A percentile compares a stretch with the other conserved stretches of the same genome.
phyloP scores from a whole-genome alignment of 2,797 vertebrate genomes.

The Emydoidea blandingii region DNA sequence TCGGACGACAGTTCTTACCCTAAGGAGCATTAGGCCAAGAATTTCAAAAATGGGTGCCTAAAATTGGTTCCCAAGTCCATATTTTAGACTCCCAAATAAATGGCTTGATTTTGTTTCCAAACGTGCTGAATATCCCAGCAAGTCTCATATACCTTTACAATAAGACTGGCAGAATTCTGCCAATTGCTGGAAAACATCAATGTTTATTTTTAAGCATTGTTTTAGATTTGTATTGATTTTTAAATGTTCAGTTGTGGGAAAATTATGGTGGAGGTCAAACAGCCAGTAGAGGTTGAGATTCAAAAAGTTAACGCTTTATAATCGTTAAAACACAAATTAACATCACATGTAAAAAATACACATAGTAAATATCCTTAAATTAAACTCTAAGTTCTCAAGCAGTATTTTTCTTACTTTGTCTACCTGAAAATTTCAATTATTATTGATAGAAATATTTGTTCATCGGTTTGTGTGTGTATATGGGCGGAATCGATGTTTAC shows the following conservation, averaged over 20 bases:
- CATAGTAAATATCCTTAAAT: no score
- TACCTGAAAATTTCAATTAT: not conserved
- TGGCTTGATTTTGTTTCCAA: not conserved
- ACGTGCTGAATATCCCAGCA: not conserved
- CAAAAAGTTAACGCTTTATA: not conserved
- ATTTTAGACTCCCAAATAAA: no score
- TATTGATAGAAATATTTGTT: not conserved
- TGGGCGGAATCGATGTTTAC: not conserved
- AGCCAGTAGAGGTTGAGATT: not conserved
- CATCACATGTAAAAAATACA: not conserved
- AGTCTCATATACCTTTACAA: not conserved
- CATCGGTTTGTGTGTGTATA: not conserved
- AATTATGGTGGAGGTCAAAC: not conserved
- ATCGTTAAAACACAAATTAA: not conserved
- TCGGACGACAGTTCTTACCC: not conserved
- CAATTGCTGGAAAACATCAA: no score
- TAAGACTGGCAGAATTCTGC: no score
- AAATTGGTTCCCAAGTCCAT: no score
- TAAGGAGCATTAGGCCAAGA: not conserved
- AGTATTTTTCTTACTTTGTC: not conserved
- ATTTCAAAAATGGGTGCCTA: not conserved
- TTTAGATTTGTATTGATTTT: not conserved
- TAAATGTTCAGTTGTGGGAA: not conserved
- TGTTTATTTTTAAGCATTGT: not conserved
- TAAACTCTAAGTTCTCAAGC: not conserved